Evolutionary conservation across 2,888 invertebrate species (phyloP).

Genomic region (Mantis religiosa): DNA sequence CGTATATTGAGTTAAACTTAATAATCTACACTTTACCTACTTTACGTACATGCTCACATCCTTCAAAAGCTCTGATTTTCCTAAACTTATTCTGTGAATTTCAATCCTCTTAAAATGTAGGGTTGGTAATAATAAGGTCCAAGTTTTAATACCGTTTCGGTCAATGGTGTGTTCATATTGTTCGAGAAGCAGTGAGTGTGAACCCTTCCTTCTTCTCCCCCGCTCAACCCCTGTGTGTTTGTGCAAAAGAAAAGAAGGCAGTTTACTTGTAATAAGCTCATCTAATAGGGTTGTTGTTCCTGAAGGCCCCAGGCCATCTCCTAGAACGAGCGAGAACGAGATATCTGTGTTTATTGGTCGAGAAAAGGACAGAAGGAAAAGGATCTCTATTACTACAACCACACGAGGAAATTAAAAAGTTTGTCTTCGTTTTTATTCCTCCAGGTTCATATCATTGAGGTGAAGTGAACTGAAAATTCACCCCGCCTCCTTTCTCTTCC

Average conservation of each 20-base stretch:
- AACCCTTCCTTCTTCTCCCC: neutral
- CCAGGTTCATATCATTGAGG: slow-evolving; percentile 11
- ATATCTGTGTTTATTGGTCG: slow-evolving; percentile 12
- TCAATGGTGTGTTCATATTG: neutral
- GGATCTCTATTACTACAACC: slow-evolving; percentile 1
- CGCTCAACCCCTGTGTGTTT: neutral
- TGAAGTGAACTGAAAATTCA: slow-evolving; percentile 17
- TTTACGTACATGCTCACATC: neutral
- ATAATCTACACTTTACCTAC: neutral
- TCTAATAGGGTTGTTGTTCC: slow-evolving; percentile 13
- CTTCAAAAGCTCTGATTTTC: neutral
- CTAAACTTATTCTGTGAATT: neutral
- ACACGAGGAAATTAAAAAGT: slow-evolving; percentile 17
- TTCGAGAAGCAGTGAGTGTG: neutral
- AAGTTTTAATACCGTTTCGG: neutral
- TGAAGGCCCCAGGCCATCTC: neutral
- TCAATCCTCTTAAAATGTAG: neutral
- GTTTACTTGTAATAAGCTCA: slow-evolving; percentile 13
- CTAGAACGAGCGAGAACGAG: neutral
- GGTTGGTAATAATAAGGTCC: neutral
- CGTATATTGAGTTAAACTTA: too few species aligned
- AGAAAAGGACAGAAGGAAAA: neutral
- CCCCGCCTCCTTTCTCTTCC: neutral
- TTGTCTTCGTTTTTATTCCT: slow-evolving; percentile 8
- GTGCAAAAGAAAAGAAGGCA: neutral